Evolutionary conservation across 2,113 vertebrate species (phyloP).

Genomic region (Cryptotis parvus): DNA sequence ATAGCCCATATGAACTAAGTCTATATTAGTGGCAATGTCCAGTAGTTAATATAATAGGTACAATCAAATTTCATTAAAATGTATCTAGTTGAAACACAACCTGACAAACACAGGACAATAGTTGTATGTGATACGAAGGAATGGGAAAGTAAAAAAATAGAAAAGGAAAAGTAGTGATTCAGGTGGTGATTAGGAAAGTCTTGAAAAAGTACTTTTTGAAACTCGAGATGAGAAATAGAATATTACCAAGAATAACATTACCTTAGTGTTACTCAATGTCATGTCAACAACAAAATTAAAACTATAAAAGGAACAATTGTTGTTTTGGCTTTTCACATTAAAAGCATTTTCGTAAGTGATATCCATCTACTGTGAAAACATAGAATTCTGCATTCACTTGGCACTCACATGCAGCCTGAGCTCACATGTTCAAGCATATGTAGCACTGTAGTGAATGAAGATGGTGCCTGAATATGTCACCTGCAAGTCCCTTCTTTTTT

Average conservation of each 20-base stretch:
- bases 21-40: neutral
- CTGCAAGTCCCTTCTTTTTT: too few relatives aligned
- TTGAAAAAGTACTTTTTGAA: neutral
- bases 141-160: constrained; percentile 17
- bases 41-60: neutral
- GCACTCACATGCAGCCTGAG: too few relatives aligned
- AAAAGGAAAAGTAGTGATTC: neutral
- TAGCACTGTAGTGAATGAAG: too few relatives aligned
- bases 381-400: too few relatives aligned
- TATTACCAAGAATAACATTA: neutral
- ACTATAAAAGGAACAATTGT: neutral
- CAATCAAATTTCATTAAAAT: neutral
- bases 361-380: too few relatives aligned
- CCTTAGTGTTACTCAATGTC: neutral
- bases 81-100: neutral
- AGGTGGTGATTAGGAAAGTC: neutral
- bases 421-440: too few relatives aligned
- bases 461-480: too few relatives aligned
- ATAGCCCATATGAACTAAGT: neutral
- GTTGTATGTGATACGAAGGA: neutral
- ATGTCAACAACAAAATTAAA: neutral
- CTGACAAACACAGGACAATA: neutral
- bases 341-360: too few relatives aligned
- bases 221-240: neutral
- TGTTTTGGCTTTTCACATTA: neutral